Base-by-base conservation (phyloP, 2,888 invertebrate species). In the Sericinus montela region DNA sequence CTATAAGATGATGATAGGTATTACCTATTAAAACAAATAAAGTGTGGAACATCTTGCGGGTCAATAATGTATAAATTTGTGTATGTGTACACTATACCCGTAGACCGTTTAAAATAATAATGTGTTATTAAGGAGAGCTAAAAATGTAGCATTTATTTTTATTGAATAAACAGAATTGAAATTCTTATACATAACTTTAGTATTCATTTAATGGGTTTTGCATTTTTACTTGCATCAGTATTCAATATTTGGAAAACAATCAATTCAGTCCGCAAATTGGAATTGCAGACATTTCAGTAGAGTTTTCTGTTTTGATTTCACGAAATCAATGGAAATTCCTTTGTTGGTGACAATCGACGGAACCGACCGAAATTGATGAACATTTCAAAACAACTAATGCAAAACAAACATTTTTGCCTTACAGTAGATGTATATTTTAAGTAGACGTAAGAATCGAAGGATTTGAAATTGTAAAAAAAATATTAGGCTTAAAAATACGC, bases 361-460 rank as follows among this genome's bases (percentile, higher is more conserved):
- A 51, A 51, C 45, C 42, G 41, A 41, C 37, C 41, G 13, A 51
- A 37, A 30, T 45, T 51, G 41, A 51, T 32, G 41, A 37, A 38
- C 32, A 51, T 45, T 51, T 41, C 50, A 45, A 50, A 51, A 51
- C 50, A 36, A 15, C 25, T 13, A 64, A 58, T 51, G n/a, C 59
- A 56, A 57, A 43, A 54, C 51, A 40, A 42, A 40, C 50, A 54
- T 8, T 53, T 46, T 51, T 16, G 55, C 8, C 25, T 6, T 1
- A 25, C 25, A 25, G 8, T 25, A 8, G 25, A 8, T 8, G 25
- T 25, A 25, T 25, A 25, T 25, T 25, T 5, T 25, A 3, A 19
- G 19, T 25, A 25, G 8, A 25, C 25, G 8, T 25, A 25, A 25
- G 25, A 25, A 6, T 8, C 5, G 19, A 19, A 3, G 5, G 19